Evolutionary conservation across 35 echinoderm and acorn worm genomes (phyloP).

Genomic region (Apostichopus parvimensis): DNA sequence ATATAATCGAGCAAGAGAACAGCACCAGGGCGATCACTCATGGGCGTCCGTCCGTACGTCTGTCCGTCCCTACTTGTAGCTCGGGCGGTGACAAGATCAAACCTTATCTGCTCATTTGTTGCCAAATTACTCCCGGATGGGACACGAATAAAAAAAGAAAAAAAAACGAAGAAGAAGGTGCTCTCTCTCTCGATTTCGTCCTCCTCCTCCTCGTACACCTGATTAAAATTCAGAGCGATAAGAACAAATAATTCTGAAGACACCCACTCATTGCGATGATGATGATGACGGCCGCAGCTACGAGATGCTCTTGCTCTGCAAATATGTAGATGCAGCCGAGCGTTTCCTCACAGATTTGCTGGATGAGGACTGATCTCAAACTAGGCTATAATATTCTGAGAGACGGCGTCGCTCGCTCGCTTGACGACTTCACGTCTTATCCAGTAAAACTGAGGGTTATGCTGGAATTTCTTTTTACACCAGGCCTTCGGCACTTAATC

Average conservation of each 20-base stretch:
- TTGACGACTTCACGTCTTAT: not conserved
- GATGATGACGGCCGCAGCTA: not conserved
- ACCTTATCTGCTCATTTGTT: not conserved
- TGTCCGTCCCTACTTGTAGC: not conserved
- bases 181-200: no score
- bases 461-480: no score
- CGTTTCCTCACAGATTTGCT: slow-evolving; percentile 6
- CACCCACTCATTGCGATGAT: not conserved
- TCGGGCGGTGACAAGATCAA: not conserved
- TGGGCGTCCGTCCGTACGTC: not conserved
- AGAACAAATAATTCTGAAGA: not conserved
- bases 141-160: no score
- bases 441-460: no score
- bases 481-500: no score
- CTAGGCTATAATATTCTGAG: not conserved
- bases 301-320: not conserved
- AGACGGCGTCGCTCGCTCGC: not conserved
- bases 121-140: not conserved
- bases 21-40: not conserved
- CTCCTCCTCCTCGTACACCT: not conserved
- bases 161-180: no score
- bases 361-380: slow-evolving; percentile 15
- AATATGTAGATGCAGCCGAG: not conserved
- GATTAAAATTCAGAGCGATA: slow-evolving; percentile 18
- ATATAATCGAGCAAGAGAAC: not conserved